Base-by-base conservation (phyloP, 2,113 vertebrate species). In the Casuarius casuarius region DNA sequence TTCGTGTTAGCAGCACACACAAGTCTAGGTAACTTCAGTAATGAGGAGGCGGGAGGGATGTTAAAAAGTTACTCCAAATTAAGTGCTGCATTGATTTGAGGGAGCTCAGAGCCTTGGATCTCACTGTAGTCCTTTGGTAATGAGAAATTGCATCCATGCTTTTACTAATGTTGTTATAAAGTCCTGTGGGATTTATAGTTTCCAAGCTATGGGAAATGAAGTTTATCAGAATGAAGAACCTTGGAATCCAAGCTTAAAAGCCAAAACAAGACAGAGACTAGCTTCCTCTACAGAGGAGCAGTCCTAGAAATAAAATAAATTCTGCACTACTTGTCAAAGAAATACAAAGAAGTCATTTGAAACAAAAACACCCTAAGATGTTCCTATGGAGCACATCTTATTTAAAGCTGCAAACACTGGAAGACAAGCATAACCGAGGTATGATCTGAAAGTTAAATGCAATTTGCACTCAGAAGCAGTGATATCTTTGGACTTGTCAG, bases 171-270 rank as follows among this genome's bases (percentile, higher is more conserved):
- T 87, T 97, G 80, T 95, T 92, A 56, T 56, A 19, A 72, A 79
- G 72, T 73, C 91, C 93, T 88, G 82, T 56, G 91, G 90, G 88
- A 89, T 51, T 89, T 38, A 75, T 2, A 22, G 76, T 21, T 91
- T 86, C 89, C 62, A 86, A 66, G 52, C 35, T 94, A 46, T 90
- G 90, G 93, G 90, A 97, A 95, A 76, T 12, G 6, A 94, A 88
- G 77, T 77, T 84, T 61, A 72, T 51, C 91, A 46, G 65, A 90
- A 65, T 17, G 65, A 28, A 66, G 25, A 85, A 67, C 67, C n/a
- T 67, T 94, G 84, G 67, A 96, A 96, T 84, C 58, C 31, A 92
- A 92, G 67, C 22, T 56, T 67, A 52, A 87, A 77, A 91, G 61
- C 56, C 56, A 77, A 89, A 86, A 84, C n/a, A 92, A 67, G 66